Percentiles rank a stretch among this genome's conserved stretches.
These are phyloP conservation scores for Anguilla japonica DNA, from an alignment of 2,113 vertebrate genomes.

Conservation along the genomic window DNA sequence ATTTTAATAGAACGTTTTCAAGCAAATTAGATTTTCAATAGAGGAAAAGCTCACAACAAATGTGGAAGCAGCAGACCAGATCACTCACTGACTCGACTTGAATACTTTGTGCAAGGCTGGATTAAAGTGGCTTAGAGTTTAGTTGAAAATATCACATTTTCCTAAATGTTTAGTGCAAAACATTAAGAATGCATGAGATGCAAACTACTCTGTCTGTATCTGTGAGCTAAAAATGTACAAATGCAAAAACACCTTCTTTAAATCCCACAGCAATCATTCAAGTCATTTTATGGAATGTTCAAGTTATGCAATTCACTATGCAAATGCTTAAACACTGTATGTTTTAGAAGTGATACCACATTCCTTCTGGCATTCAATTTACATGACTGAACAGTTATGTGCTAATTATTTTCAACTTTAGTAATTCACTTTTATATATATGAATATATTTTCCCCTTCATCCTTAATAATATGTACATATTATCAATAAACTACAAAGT, in stretches of 20 bases:
- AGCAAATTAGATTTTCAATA: background rate
- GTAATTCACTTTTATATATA: too few relatives aligned
- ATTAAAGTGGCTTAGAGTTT: conserved; percentile 2
- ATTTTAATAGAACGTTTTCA: conserved; percentile 13
- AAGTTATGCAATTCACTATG: background rate
- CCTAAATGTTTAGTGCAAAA: background rate
- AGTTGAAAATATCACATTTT: background rate
- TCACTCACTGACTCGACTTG: conserved; percentile 13
- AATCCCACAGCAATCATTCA: background rate
- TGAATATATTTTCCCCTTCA: too few relatives aligned
- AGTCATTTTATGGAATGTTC: background rate
- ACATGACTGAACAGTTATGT: background rate
- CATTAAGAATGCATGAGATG: conserved; percentile 19
- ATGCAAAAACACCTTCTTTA: background rate
- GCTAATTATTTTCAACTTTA: background rate
- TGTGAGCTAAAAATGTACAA: background rate
- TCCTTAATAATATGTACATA: too few relatives aligned
- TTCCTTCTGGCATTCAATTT: background rate
- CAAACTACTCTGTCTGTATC: background rate
- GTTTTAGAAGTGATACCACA: background rate
- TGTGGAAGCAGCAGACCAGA: conserved; percentile 16
- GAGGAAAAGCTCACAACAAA: conserved; percentile 15
- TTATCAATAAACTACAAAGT: too few relatives aligned
- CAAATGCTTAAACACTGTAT: background rate
- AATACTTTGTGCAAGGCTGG: background rate